phyloP scores from a whole-genome alignment of 2,797 vertebrate species.

The Poecilia wingei region DNA sequence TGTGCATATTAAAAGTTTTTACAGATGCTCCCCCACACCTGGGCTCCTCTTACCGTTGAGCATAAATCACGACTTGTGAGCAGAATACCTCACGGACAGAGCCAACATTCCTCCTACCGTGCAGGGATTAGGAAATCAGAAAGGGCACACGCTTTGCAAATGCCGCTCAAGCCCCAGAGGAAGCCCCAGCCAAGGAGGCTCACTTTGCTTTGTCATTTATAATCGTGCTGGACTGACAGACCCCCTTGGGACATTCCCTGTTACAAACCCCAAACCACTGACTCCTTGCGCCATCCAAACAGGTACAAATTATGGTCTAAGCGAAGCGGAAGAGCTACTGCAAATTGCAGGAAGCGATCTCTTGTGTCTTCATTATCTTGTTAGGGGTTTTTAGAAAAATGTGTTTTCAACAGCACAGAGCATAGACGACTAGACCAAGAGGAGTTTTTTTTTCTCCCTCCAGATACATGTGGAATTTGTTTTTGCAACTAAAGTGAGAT shows the following conservation, averaged over 20 bases:
- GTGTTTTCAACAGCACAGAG: conserved; percentile 42
- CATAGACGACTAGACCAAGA: conserved; percentile 27
- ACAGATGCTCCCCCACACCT: conserved; percentile 74
- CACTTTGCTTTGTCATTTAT: conserved; percentile 74
- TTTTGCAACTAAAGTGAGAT: conserved; percentile 11
- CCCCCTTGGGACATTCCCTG: conserved; percentile 65
- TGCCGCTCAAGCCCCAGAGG: conserved; percentile 68
- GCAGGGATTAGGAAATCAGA: conserved; percentile 80
- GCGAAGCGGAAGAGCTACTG: conserved; percentile 54
- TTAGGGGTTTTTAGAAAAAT: conserved; percentile 59
- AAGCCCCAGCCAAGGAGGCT: conserved; percentile 70
- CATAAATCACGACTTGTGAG: conserved; percentile 84
- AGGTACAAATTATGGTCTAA: conserved; percentile 71
- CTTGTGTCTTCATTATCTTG: conserved; percentile 68
- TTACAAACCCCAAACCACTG: conserved; percentile 67
- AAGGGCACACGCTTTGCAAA: conserved; percentile 75
- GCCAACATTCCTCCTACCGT: conserved; percentile 64
- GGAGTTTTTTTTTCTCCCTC: conserved; percentile 4
- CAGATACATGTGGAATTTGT: conserved; percentile 9
- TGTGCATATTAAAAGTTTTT: conserved; percentile 84
- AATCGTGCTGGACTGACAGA: conserved; percentile 67
- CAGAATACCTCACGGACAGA: conserved; percentile 76
- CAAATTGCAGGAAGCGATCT: conserved; percentile 67
- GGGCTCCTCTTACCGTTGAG: conserved; percentile 69
- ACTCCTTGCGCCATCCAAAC: conserved; percentile 68